Evolutionary conservation across 1,140 invertebrate genomes (phyloP).

Genomic region (Drepana arcuata): DNA sequence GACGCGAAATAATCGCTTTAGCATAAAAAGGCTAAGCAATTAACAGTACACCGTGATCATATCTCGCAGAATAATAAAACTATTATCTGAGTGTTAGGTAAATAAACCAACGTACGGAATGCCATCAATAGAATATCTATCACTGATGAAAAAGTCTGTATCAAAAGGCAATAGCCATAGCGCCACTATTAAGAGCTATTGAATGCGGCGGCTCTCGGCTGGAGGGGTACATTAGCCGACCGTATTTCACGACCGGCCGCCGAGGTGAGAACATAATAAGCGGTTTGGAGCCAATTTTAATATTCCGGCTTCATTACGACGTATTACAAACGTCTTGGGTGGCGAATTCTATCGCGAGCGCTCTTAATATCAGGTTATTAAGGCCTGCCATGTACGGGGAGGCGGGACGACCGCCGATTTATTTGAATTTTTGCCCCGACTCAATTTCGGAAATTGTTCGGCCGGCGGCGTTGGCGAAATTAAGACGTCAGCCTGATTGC

Average conservation of each 20-base stretch:
- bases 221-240: slow-evolving; percentile 53
- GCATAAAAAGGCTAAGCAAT: too few species aligned
- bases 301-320: slow-evolving; percentile 69
- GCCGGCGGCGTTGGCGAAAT: slow-evolving; percentile 64
- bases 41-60: too few species aligned
- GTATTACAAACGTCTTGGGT: slow-evolving; percentile 70
- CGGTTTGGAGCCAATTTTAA: slow-evolving; percentile 66
- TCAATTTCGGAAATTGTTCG: slow-evolving; percentile 68
- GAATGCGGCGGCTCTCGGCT: slow-evolving; percentile 21
- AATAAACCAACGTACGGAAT: too few species aligned
- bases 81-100: too few species aligned
- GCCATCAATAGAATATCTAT: too few species aligned
- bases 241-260: slow-evolving; percentile 60
- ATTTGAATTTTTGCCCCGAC: slow-evolving; percentile 69
- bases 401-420: slow-evolving; percentile 57
- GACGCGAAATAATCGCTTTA: too few species aligned
- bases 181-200: slow-evolving; percentile 46
- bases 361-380: slow-evolving; percentile 64
- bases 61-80: too few species aligned
- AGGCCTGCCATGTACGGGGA: slow-evolving; percentile 34
- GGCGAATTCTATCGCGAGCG: slow-evolving; percentile 69
- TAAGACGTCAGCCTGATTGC: slow-evolving; percentile 70
- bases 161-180: too few species aligned
- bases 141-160: too few species aligned
- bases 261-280: slow-evolving; percentile 71